phyloP scores from a whole-genome alignment of 2,888 invertebrate species.

The Caenorhabditis angaria region DNA sequence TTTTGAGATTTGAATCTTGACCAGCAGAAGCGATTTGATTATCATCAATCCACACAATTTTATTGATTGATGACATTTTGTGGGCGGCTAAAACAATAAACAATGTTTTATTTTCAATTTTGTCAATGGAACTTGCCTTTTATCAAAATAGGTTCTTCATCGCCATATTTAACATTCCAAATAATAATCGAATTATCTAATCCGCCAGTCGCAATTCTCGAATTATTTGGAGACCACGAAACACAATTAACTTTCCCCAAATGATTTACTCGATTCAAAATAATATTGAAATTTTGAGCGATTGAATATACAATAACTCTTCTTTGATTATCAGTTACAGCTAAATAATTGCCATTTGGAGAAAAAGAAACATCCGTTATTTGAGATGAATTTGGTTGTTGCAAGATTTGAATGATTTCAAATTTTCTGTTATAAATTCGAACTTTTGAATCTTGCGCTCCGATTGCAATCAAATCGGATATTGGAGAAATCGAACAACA shows the following conservation, averaged over 20 bases:
- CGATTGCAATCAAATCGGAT: slow-evolving; percentile 85
- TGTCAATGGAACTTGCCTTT: no score
- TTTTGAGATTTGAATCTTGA: slow-evolving; percentile 92
- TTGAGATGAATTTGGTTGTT: slow-evolving; percentile 78
- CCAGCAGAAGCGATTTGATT: slow-evolving; percentile 89
- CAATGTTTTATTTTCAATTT: no score
- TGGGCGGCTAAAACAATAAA: slow-evolving; percentile 83
- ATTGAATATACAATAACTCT: slow-evolving; percentile 43
- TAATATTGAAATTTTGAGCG: background rate
- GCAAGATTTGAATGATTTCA: background rate
- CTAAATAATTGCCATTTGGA: slow-evolving; percentile 87
- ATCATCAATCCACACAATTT: slow-evolving; percentile 85
- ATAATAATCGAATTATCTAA: slow-evolving; percentile 92
- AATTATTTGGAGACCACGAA: slow-evolving; percentile 72
- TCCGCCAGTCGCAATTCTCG: slow-evolving; percentile 88
- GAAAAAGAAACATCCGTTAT: slow-evolving; percentile 92
- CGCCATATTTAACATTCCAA: slow-evolving; percentile 89
- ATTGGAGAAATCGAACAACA: slow-evolving; percentile 83
- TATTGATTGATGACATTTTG: slow-evolving; percentile 93
- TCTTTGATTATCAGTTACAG: slow-evolving; percentile 87
- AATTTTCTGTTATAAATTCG: slow-evolving; percentile 78
- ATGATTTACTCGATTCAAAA: slow-evolving; percentile 76
- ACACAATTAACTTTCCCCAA: slow-evolving; percentile 77
- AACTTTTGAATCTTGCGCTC: slow-evolving; percentile 79
- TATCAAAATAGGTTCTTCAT: slow-evolving; percentile 70